These are phyloP conservation scores for Sigmodon hispidus DNA, from an alignment of 2,113 vertebrate genomes.

Conservation along the genomic window DNA sequence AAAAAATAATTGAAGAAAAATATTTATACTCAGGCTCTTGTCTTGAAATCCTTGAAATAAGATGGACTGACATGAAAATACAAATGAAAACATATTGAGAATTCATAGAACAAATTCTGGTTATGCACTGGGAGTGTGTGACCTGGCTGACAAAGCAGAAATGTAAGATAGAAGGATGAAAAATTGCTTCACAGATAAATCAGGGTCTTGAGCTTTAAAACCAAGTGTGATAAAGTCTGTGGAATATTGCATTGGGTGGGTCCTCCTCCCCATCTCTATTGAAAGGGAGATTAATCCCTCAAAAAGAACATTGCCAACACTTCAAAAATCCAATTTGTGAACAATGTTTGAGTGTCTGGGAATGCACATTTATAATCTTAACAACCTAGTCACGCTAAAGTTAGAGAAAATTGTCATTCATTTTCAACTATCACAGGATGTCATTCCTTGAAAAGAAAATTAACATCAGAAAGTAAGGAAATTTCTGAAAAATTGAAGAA, in stretches of 20 bases:
- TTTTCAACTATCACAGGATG: conserved; percentile 73
- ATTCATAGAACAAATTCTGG: conserved; percentile 51
- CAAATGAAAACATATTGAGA: conserved; percentile 44
- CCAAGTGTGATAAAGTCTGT: conserved; percentile 56
- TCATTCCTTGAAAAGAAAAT: conserved; percentile 68
- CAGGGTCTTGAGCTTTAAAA: conserved; percentile 59
- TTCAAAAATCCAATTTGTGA: conserved; percentile 81
- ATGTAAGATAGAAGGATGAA: conserved; percentile 64
- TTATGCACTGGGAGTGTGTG: conserved; percentile 34
- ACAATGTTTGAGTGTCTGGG: conserved; percentile 72
- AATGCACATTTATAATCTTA: conserved; percentile 78
- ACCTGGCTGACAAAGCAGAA: conserved; percentile 57
- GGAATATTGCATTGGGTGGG: conserved; percentile 43
- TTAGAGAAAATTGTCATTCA: conserved; percentile 66
- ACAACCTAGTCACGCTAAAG: conserved; percentile 68
- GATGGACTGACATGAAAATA: conserved; percentile 52
- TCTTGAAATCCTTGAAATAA: conserved; percentile 63
- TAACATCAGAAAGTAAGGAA: conserved; percentile 58
- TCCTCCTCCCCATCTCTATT: conserved; percentile 3
- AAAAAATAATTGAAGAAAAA: conserved; percentile 44
- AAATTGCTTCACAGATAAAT: conserved; percentile 57
- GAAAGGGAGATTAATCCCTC: conserved; percentile 76
- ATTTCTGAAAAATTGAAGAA: conserved; percentile 37
- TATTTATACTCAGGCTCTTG: conserved; percentile 15
- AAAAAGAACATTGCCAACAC: conserved; percentile 71